Evolutionary conservation across 2,888 invertebrate genomes (phyloP).

Genomic region (Polyommatus icarus): DNA sequence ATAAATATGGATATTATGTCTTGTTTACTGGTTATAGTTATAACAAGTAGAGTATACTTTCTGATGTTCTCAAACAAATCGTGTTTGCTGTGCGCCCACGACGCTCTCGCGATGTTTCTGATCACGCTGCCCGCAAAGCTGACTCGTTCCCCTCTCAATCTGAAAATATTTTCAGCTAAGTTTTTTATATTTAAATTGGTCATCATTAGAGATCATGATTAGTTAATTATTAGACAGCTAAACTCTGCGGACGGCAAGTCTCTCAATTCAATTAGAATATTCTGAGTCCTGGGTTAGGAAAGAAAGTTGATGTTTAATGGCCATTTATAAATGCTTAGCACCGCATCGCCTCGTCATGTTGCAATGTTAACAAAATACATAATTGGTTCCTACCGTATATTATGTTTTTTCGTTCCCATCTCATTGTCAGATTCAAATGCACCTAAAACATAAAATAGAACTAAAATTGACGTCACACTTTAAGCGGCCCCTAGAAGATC

Average conservation of each 20-base stretch:
- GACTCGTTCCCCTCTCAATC: slow-evolving; percentile 54
- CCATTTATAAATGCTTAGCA: no score
- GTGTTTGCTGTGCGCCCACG: slow-evolving; percentile 40
- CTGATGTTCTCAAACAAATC: slow-evolving; percentile 49
- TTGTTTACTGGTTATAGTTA: neutral
- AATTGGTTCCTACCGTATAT: slow-evolving; percentile 50
- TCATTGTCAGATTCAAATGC: slow-evolving; percentile 58
- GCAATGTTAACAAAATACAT: no score
- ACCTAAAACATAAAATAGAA: slow-evolving; percentile 40
- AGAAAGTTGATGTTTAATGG: no score
- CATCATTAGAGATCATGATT: no score
- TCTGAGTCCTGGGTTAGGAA: no score
- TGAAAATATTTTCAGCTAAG: slow-evolving; percentile 42
- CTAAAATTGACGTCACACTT: neutral
- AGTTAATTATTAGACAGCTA: neutral
- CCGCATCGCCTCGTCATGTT: no score
- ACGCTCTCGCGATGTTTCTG: slow-evolving; percentile 51
- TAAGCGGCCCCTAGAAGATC: neutral
- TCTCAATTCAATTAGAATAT: no score
- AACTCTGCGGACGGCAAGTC: no score
- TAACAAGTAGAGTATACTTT: slow-evolving; percentile 46
- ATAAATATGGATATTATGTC: no score
- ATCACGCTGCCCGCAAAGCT: slow-evolving; percentile 64
- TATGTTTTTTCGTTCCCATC: slow-evolving; percentile 55
- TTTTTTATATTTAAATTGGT: no score